Base-by-base conservation (phyloP, 2,113 vertebrate species). In the Turdus rufiventris region DNA sequence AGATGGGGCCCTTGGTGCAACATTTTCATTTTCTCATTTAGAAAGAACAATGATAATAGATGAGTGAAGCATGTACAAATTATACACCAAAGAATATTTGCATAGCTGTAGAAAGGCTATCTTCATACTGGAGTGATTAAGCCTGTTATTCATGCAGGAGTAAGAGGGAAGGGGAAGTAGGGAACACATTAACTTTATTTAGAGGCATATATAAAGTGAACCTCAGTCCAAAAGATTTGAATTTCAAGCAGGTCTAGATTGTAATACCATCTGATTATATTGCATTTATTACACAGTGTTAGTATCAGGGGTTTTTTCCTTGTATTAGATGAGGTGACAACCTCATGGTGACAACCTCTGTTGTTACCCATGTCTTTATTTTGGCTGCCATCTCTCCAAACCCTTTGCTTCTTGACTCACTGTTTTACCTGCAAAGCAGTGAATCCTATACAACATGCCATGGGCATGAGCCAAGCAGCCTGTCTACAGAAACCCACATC, bases 21-120 rank as follows among this genome's bases (percentile, higher is more conserved):
- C 66, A 98, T 98, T 98, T 98, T 98, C 98, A 98, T 98, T 98
- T 98, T 98, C 96, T 98, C 97, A 98, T 98, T 99, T 98, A 97
- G 96, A 14, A 80, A 95, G 94, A 98, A 98, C 98, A 98, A 98
- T 97, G 91, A 96, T 93, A 94, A 96, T 92, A 98, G 97, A 98
- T 98, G 97, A 98, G 97, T 95, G 91, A 94, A 95, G 90, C 95
- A 56, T 94, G 97, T 95, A 96, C 88, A 89, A 96, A 96, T 96
- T 95, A 97, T 81, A 97, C 94, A 96, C 92, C 96, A 95, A 94
- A 94, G 96, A 95, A 88, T 85, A 93, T 96, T 76, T 92, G 93
- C 96, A 95, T 85, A 88, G 93, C 85, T 91, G 56, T 95, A 93
- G 96, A 93, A 94, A 96, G 82, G 70, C 72, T 71, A 80, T 96